Conservation (phyloP, 2,888 invertebrate genomes). For the Bruchidius siliquastri region DNA sequence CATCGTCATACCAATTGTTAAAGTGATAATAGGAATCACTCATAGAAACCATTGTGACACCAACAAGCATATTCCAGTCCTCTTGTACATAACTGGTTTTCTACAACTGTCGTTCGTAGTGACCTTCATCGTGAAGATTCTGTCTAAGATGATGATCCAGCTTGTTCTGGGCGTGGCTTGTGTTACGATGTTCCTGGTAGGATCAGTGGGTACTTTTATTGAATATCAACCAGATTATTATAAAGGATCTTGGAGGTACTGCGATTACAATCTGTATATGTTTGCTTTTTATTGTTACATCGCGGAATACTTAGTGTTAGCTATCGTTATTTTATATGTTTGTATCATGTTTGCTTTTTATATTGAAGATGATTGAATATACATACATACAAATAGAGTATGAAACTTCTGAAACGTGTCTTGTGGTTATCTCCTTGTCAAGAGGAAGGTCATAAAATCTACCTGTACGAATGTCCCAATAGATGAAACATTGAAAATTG, state of each 20-base stretch:
- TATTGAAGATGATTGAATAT: not conserved
- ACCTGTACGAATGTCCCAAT: too few species aligned
- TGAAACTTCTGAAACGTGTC: too few species aligned
- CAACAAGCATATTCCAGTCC: not conserved
- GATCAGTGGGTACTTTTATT: conserved; percentile 14
- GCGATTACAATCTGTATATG: conserved; percentile 17
- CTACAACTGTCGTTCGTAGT: not conserved
- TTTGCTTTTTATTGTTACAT: conserved; percentile 14
- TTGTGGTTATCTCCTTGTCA: too few species aligned
- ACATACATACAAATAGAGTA: too few species aligned
- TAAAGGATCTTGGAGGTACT: conserved; percentile 21
- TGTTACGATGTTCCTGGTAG: conserved; percentile 7
- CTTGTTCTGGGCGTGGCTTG: conserved; percentile 9
- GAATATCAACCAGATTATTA: conserved; percentile 27
- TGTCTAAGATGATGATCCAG: not conserved
- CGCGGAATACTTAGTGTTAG: conserved; percentile 17
- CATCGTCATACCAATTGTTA: not conserved
- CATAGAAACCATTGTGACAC: not conserved
- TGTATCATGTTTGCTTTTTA: conserved; percentile 13
- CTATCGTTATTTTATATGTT: conserved; percentile 9
- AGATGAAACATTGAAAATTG: too few species aligned
- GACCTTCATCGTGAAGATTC: not conserved
- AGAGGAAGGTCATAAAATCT: too few species aligned
- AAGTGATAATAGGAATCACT: not conserved
- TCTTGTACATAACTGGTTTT: not conserved